Evolutionary conservation across 2,113 vertebrate species (phyloP), one percentile per base, ranked within the genome.

Genomic region (Chelonoidis abingdonii): DNA sequence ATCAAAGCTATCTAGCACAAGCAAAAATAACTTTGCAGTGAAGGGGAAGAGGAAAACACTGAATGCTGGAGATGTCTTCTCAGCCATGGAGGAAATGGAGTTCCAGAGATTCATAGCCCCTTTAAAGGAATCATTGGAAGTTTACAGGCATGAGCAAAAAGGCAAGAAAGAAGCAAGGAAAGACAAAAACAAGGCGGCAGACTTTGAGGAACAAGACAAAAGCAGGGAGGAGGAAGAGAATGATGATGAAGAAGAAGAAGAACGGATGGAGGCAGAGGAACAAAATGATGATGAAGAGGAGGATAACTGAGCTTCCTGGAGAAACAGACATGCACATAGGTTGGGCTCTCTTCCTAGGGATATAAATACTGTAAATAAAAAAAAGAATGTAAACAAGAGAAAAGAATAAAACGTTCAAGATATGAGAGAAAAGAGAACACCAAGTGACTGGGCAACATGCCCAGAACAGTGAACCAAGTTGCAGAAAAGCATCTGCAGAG

Each of bases 31-130:
- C 94, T 99, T 99, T 86, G 99, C 99, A 3, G 98, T 99, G 99
- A 99, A 99, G 95, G 99, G 99, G 80, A 99, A 99, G 93, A 98
- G 99, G 95, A 99, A 99, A 97, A 99, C 99, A 0, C 98, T 99
- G 85, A 99, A 99, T 11, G 99, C 99, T 8, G 98, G 98, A 1
- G 99, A 99, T 6, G 99, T 99, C 29, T 97, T 99, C 93, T 98
- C 99, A 2, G 99, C 99, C 54, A 99, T 99, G 99, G 99, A 99
- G 96, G 99, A 99, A 90, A 99, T 99, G 99, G 99, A 99, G 97
- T 99, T 99, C 83, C 99, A 99, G 94, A 98, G 99, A 19, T 99
- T 99, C 44, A 84, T 99, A 49, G 98, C 98, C 75, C 99, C 99
- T 1, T 96, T 99, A 65, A 98, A 99, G 92, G 99, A 99, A 93